Evolutionary conservation across 2,888 invertebrate species (phyloP).

Genomic region (Agriopis marginaria): DNA sequence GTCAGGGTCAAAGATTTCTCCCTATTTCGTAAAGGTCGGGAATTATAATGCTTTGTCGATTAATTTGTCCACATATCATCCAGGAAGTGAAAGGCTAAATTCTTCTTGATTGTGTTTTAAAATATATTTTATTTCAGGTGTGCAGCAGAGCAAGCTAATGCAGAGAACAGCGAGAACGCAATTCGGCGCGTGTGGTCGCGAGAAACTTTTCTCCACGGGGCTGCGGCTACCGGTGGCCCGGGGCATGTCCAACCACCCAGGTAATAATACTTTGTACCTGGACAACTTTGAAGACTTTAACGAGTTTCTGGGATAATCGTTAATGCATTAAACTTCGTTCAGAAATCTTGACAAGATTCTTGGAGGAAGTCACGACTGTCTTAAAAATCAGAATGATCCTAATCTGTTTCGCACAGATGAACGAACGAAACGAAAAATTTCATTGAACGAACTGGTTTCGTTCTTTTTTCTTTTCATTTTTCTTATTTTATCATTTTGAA

Average conservation of each 20-base stretch:
- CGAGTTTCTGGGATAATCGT: too few species aligned
- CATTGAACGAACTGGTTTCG: not conserved
- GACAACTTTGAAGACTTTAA: not conserved
- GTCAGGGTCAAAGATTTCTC: too few species aligned
- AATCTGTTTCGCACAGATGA: not conserved
- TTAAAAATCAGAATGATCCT: not conserved
- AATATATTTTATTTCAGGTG: conserved; percentile 45
- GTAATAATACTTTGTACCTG: conserved; percentile 36
- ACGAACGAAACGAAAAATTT: not conserved
- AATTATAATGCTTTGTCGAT: too few species aligned
- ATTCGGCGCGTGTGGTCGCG: conserved; percentile 89
- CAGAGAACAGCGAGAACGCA: conserved; percentile 48
- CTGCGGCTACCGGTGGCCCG: conserved; percentile 90
- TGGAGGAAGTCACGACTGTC: too few species aligned
- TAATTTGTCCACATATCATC: too few species aligned
- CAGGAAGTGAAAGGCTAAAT: not conserved
- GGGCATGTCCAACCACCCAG: conserved; percentile 62
- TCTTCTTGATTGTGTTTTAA: not conserved
- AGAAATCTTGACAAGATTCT: too few species aligned
- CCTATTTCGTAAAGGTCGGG: too few species aligned
- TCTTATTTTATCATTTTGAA: not conserved
- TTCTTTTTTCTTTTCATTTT: not conserved
- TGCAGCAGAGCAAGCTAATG: conserved; percentile 55
- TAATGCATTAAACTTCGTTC: too few species aligned
- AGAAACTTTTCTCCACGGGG: conserved; percentile 91